A percentile compares a stretch with the other conserved stretches of the same genome.
These are phyloP conservation scores for Atta cephalotes DNA, from an alignment of 1,140 invertebrate genomes.

Conservation along the genomic window DNA sequence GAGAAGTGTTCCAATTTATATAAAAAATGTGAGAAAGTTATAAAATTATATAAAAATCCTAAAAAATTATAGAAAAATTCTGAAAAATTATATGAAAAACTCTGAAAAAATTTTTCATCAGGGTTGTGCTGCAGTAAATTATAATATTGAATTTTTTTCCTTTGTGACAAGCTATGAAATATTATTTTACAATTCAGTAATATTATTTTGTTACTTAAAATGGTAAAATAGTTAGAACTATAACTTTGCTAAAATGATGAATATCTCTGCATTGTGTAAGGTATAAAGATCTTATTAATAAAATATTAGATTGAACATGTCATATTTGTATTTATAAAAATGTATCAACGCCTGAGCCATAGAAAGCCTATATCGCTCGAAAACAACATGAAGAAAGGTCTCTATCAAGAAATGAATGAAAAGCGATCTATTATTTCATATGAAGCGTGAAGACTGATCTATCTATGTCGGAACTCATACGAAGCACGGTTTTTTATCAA, in stretches of 20 bases:
- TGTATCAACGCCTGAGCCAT: background rate
- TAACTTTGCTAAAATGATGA: background rate
- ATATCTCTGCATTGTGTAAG: background rate
- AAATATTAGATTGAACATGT: background rate
- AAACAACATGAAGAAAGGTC: too few species aligned
- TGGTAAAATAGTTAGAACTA: background rate
- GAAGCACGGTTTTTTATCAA: too few species aligned
- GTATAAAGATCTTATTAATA: background rate
- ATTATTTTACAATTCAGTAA: background rate
- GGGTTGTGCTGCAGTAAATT: too few species aligned
- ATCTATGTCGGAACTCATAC: too few species aligned
- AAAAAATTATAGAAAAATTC: background rate
- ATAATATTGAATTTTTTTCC: background rate
- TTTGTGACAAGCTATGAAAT: background rate
- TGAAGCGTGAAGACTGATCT: too few species aligned
- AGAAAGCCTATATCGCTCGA: too few species aligned
- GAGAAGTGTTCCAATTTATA: too few species aligned
- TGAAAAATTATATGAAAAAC: background rate
- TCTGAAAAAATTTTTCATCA: too few species aligned
- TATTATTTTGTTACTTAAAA: background rate
- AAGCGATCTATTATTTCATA: too few species aligned
- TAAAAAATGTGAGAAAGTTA: too few species aligned
- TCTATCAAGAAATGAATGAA: too few species aligned
- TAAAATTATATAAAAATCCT: too few species aligned
- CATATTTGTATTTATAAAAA: background rate